A percentile compares a stretch with the other conserved stretches of the same genome.
Evolutionary conservation across 2,888 invertebrate species (phyloP).

Genomic region (Cosmia pyralina): DNA sequence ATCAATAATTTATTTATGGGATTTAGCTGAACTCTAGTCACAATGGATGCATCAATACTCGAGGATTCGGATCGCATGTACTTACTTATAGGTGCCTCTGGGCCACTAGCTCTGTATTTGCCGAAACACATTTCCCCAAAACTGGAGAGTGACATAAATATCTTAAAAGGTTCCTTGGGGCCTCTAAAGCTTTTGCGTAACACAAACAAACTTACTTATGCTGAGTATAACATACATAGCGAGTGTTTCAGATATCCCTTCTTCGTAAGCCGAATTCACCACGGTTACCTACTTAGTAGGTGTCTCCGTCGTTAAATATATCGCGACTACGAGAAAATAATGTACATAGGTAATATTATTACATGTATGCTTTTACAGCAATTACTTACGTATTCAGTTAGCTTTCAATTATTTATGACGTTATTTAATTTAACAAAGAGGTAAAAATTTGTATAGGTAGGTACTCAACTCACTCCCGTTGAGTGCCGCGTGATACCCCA

Average conservation of each 20-base stretch:
- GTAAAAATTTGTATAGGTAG: not conserved
- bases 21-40: not conserved
- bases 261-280: conserved; percentile 41
- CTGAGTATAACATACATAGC: conserved; percentile 45
- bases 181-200: conserved; percentile 58
- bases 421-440: conserved; percentile 6
- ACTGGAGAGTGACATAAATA: conserved; percentile 69
- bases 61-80: conserved; percentile 25
- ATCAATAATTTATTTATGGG: conserved; percentile 21
- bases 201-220: conserved; percentile 60
- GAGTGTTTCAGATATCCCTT: conserved; percentile 53
- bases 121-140: conserved; percentile 47
- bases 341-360: conserved; percentile 13
- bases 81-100: conserved; percentile 18
- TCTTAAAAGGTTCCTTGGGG: conserved; percentile 67
- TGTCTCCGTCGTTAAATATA: conserved; percentile 17
- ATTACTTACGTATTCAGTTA: conserved; percentile 24
- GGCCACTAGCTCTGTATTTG: conserved; percentile 39
- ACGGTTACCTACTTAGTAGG: conserved; percentile 24
- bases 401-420: conserved; percentile 4
- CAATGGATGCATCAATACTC: conserved; percentile 21
- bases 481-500: too few species aligned
- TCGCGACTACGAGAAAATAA: conserved; percentile 34
- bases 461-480: not conserved
- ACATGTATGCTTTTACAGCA: conserved; percentile 24